Evolutionary conservation across 1,140 invertebrate genomes (phyloP).

Genomic region (Musca domestica): DNA sequence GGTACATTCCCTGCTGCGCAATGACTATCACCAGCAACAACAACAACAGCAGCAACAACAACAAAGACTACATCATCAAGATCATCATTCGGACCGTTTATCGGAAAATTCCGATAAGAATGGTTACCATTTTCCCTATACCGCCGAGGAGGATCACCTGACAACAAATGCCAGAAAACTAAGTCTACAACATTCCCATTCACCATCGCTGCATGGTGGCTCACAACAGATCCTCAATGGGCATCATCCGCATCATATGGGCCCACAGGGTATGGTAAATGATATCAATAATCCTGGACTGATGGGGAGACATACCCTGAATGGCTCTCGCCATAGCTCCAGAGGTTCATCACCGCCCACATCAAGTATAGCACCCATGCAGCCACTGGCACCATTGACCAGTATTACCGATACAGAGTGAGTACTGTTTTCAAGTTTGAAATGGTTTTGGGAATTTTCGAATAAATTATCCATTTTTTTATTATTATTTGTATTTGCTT

Average conservation of each 20-base stretch:
- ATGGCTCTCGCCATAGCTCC: conserved; percentile 51
- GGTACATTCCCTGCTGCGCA: conserved; percentile 58
- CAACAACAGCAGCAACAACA: conserved; percentile 57
- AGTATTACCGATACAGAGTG: conserved; percentile 64
- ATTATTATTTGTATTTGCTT: background rate
- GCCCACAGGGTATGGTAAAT: conserved; percentile 48
- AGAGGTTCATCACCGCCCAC: conserved; percentile 42
- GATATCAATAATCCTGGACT: conserved; percentile 59
- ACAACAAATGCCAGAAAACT: conserved; percentile 56
- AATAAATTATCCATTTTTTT: background rate
- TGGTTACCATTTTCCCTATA: conserved; percentile 76
- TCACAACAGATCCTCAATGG: conserved; percentile 40
- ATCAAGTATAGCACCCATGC: conserved; percentile 53
- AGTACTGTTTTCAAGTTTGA: conserved; percentile 45
- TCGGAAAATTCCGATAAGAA: conserved; percentile 74
- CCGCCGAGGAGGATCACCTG: conserved; percentile 60
- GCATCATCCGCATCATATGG: conserved; percentile 28
- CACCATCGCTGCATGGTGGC: conserved; percentile 45
- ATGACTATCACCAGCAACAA: conserved; percentile 63
- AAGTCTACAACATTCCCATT: conserved; percentile 35
- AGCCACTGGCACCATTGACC: conserved; percentile 59
- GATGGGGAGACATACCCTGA: conserved; percentile 51
- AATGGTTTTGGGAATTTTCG: background rate
- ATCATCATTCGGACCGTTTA: conserved; percentile 60
- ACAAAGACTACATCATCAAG: conserved; percentile 57